Percentiles rank a stretch among this genome's conserved stretches.
phyloP scores from a whole-genome alignment of 2,113 vertebrate species.

The Engraulis encrasicolus region DNA sequence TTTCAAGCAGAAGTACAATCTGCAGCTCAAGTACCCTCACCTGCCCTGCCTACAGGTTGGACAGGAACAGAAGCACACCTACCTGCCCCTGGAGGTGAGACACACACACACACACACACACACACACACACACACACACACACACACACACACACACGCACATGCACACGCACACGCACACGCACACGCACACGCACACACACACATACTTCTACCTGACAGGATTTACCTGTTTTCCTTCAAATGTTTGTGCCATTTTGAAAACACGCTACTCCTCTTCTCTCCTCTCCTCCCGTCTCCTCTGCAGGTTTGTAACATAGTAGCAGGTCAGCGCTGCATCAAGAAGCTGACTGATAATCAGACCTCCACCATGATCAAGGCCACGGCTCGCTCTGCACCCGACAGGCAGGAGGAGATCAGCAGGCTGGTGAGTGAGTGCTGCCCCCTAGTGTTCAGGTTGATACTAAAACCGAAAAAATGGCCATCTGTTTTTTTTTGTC shows the following conservation, averaged over 20 bases:
- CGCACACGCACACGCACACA: too few relatives aligned
- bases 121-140: not conserved
- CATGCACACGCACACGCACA: too few relatives aligned
- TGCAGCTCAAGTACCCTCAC: constrained; percentile 98
- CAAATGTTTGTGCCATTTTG: not conserved
- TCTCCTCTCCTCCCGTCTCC: not conserved
- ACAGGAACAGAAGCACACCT: constrained; percentile 99
- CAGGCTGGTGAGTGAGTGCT: constrained; percentile 89
- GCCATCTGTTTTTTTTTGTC: not conserved
- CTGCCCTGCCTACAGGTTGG: constrained; percentile 97
- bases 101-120: not conserved
- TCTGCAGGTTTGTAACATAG: constrained; percentile 96
- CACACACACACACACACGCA: too few relatives aligned
- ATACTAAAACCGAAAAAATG: not conserved
- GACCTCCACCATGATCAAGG: constrained; percentile 99
- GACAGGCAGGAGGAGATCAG: constrained; percentile 98
- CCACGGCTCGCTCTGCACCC: constrained; percentile 94
- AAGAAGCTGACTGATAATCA: constrained; percentile 99
- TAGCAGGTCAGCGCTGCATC: constrained; percentile 96
- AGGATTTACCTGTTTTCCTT: not conserved
- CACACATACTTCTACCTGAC: not conserved
- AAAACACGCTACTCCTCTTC: not conserved
- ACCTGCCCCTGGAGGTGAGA: constrained; percentile 97
- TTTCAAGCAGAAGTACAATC: constrained; percentile 98
- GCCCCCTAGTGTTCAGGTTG: constrained; percentile 21